A percentile compares a stretch with the other conserved stretches of the same genome.
Evolutionary conservation across 2,888 invertebrate genomes (phyloP).

Genomic region (Orthonevra nobilis): DNA sequence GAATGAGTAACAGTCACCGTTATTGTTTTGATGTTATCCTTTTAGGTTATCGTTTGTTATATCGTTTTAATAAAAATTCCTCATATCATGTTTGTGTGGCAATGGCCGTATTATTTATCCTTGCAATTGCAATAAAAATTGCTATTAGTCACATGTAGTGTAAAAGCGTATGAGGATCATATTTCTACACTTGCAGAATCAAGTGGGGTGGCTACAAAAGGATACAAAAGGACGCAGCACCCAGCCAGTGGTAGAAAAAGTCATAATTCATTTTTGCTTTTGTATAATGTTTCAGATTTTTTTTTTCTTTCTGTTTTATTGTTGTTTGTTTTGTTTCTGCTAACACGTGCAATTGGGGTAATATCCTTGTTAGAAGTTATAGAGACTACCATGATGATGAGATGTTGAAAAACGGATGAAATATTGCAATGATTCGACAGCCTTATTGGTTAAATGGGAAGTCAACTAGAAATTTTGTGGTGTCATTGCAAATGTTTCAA

Average conservation of each 20-base stretch:
- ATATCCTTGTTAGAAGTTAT: conserved; percentile 62
- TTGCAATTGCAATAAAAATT: conserved; percentile 68
- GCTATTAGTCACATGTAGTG: conserved; percentile 66
- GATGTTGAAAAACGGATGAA: conserved; percentile 51
- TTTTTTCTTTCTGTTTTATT: conserved; percentile 3
- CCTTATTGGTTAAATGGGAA: conserved; percentile 39
- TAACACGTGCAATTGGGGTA: conserved; percentile 66
- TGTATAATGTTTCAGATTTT: conserved; percentile 12
- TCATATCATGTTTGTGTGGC: conserved; percentile 36
- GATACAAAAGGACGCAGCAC: conserved; percentile 26
- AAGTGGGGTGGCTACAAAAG: conserved; percentile 16
- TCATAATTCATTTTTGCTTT: conserved; percentile 67
- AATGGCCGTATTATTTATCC: conserved; percentile 63
- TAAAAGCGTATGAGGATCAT: conserved; percentile 55
- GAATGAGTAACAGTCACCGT: neutral
- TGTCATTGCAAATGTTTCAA: conserved; percentile 60
- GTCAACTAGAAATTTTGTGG: conserved; percentile 37
- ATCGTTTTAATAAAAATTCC: conserved; percentile 70
- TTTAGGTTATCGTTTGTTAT: conserved; percentile 64
- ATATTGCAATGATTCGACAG: conserved; percentile 53
- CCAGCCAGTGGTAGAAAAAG: conserved; percentile 25
- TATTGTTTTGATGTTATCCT: conserved; percentile 69
- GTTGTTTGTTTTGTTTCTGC: conserved; percentile 35
- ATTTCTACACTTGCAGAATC: conserved; percentile 24
- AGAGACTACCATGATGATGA: conserved; percentile 42